Conservation (phyloP, 2,113 vertebrate genomes). For the Carettochelys insculpta region DNA sequence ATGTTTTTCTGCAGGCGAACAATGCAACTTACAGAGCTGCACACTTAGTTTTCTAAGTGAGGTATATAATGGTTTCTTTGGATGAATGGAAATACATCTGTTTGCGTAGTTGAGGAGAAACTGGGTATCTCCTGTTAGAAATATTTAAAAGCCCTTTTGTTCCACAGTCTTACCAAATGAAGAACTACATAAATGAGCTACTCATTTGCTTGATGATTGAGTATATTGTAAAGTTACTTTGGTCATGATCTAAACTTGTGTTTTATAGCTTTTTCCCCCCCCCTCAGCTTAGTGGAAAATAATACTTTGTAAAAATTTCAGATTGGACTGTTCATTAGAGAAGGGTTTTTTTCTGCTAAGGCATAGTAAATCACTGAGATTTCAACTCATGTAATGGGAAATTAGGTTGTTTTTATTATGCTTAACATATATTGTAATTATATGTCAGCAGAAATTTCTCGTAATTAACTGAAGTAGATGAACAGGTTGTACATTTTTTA, state of each 20-base stretch:
- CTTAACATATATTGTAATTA: background rate
- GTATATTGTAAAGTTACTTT: background rate
- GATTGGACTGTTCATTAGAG: background rate
- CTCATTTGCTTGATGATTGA: background rate
- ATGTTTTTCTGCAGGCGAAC: background rate
- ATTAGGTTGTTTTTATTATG: background rate
- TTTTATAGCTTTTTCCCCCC: background rate
- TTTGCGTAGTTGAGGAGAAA: background rate
- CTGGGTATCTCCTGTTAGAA: accelerated
- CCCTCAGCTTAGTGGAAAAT: background rate
- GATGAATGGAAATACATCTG: background rate
- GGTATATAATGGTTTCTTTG: background rate
- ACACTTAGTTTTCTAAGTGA: background rate
- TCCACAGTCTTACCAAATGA: background rate
- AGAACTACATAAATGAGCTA: background rate
- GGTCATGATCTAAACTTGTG: background rate
- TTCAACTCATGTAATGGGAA: background rate
- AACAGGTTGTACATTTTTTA: background rate
- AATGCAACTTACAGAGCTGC: background rate
- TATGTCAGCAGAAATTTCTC: background rate
- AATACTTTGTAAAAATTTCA: background rate
- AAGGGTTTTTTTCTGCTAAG: background rate
- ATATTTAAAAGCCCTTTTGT: background rate
- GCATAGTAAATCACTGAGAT: background rate
- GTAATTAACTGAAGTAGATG: background rate